Evolutionary conservation across 2,888 invertebrate genomes (phyloP), one percentile per base, ranked within the genome.

Genomic region (Rosalia funebris): DNA sequence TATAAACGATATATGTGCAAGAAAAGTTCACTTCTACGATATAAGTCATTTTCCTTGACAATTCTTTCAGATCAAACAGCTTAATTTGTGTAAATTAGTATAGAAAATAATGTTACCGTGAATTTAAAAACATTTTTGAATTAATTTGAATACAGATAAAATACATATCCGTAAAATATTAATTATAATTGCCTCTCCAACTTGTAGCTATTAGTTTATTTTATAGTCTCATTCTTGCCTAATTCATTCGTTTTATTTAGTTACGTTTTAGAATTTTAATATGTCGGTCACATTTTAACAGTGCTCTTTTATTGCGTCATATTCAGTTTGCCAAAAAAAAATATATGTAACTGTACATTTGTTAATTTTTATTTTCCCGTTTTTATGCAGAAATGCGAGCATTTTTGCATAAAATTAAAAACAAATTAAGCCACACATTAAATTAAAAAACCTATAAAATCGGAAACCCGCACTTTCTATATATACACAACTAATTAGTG

Each of bases 391-490:
- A 44, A 44, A 20, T 19, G 7, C 19, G 12, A 9, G 25, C 11
- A 44, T 20, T 44, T 44, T 12, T 14, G 44, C 44, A 44, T 44
- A 44, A 25, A 44, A 44, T 44, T 44, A 44, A 44, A 25, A 5
- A 20, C 44, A 44, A n/a, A 44, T 20, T 25, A 19, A 25, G 14
- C 16, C 20, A 44, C 10, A 44, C 44, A 25, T 44, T 11, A 44
- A 44, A 44, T 11, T 16, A 17, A 25, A n/a, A 7, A n/a, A n/a
- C 7, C 7, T 34, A n/a, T 44, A 25, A 44, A 44, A 25, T 19
- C 42, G 42, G 42, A 42, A 42, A 19, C 1, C n/a, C 17, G n/a
- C 7, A 12, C 44, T 44, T 44, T 44, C 44, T 44, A 44, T 19
- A 20, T 44, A 12, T 44, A 25, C 10, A n/a, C 25, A 34, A 34